Conservation (phyloP, 2,888 invertebrate genomes). For the Encarsia formosa region DNA sequence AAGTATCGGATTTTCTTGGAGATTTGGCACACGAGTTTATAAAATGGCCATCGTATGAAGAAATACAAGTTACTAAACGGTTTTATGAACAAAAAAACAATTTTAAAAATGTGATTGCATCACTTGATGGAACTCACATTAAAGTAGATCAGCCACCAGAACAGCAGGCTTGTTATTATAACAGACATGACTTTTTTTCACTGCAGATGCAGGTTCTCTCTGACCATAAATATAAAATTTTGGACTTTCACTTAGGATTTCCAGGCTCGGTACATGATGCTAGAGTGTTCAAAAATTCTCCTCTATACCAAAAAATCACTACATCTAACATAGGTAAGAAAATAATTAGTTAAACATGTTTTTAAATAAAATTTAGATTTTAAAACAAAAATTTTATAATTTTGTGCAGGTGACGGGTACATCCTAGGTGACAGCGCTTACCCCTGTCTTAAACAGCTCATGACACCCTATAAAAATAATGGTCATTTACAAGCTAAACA, state of each 20-base stretch:
- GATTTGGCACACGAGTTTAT: background rate
- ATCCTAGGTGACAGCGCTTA: too few relatives aligned
- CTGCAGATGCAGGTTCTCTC: background rate
- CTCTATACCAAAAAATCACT: background rate
- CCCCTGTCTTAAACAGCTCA: too few relatives aligned
- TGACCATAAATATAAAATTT: background rate
- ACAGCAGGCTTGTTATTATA: background rate
- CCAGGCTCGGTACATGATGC: background rate
- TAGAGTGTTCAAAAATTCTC: background rate
- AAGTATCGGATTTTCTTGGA: background rate
- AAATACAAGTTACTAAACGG: background rate
- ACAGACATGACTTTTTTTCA: background rate
- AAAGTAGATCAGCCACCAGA: background rate
- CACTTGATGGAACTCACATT: background rate
- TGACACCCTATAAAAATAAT: too few relatives aligned
- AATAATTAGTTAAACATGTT: too few relatives aligned
- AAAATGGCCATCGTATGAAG: background rate
- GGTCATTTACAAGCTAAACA: too few relatives aligned
- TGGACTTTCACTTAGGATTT: background rate
- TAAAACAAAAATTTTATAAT: too few relatives aligned
- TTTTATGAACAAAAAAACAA: background rate
- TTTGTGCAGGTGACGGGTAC: too few relatives aligned
- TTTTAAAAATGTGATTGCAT: background rate
- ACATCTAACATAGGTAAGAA: background rate
- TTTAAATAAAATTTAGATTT: too few relatives aligned